Percentiles rank a stretch among this genome's conserved stretches.
These are phyloP conservation scores for Petromus typicus DNA, from an alignment of 2,113 vertebrate genomes.

Conservation along the genomic window DNA sequence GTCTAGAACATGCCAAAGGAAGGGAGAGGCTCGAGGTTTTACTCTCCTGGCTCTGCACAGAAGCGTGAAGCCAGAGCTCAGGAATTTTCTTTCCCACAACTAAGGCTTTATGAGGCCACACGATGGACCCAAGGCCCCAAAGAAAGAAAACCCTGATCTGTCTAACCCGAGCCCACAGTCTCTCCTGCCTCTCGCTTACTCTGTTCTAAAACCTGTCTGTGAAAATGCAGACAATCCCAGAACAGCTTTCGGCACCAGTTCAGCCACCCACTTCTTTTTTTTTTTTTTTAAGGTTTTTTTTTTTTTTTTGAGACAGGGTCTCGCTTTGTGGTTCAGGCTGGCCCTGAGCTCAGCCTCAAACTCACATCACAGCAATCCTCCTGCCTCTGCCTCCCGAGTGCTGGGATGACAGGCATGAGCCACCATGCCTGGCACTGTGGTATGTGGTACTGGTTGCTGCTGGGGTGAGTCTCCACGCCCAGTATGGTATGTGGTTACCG, in stretches of 20 bases:
- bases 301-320: too few relatives aligned
- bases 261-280: background rate
- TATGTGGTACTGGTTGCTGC: too few relatives aligned
- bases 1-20: background rate
- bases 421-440: too few relatives aligned
- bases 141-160: background rate
- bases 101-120: background rate
- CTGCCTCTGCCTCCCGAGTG: too few relatives aligned
- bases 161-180: background rate
- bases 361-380: too few relatives aligned
- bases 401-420: too few relatives aligned
- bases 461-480: too few relatives aligned
- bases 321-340: too few relatives aligned
- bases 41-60: background rate
- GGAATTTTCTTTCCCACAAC: background rate
- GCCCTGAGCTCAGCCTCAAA: too few relatives aligned
- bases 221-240: background rate
- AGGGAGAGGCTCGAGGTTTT: background rate
- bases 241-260: background rate
- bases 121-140: background rate
- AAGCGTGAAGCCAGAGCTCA: background rate
- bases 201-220: background rate
- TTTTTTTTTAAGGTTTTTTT: too few relatives aligned
- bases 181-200: background rate
- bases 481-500: too few relatives aligned